These are phyloP conservation scores for Champsocephalus esox DNA, from an alignment of 2,797 vertebrate genomes.

Conservation along the genomic window DNA sequence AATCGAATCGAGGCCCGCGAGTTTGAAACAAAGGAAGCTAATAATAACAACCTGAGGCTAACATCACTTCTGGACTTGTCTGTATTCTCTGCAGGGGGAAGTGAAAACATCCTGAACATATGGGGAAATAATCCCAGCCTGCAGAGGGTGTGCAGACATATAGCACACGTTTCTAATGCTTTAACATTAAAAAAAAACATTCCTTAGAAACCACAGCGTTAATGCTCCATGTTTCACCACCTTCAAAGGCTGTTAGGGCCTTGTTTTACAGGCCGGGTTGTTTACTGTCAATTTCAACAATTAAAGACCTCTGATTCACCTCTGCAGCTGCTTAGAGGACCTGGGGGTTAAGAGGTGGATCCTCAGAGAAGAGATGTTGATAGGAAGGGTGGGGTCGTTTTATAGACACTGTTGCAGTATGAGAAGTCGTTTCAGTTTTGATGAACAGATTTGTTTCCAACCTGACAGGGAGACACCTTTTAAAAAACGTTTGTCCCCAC, in stretches of 20 bases:
- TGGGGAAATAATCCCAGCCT: not conserved
- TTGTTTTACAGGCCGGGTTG: constrained; percentile 27
- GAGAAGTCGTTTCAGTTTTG: not conserved
- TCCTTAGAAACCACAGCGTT: constrained; percentile 16
- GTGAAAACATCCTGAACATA: constrained; percentile 18
- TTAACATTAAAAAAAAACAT: constrained; percentile 14
- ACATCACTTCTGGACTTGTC: not conserved
- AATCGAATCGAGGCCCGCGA: constrained; percentile 15
- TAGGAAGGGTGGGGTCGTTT: constrained; percentile 1
- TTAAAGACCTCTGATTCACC: constrained; percentile 17
- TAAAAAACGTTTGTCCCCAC: too few species aligned
- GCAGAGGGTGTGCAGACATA: too few species aligned
- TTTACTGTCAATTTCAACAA: constrained; percentile 42
- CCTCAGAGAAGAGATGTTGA: not conserved
- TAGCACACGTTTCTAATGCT: not conserved
- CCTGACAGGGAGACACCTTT: not conserved
- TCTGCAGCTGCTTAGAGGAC: not conserved
- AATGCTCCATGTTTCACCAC: not conserved
- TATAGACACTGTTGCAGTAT: not conserved
- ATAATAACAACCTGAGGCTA: not conserved
- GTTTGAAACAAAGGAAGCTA: constrained; percentile 59
- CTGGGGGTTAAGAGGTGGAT: not conserved
- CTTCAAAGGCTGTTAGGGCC: not conserved
- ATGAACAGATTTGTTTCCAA: not conserved
- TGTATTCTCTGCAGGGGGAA: not conserved